Evolutionary conservation across 1,140 invertebrate species (phyloP), one percentile per base, ranked within the genome.

Genomic region (Trachymyrmex cornetzi): DNA sequence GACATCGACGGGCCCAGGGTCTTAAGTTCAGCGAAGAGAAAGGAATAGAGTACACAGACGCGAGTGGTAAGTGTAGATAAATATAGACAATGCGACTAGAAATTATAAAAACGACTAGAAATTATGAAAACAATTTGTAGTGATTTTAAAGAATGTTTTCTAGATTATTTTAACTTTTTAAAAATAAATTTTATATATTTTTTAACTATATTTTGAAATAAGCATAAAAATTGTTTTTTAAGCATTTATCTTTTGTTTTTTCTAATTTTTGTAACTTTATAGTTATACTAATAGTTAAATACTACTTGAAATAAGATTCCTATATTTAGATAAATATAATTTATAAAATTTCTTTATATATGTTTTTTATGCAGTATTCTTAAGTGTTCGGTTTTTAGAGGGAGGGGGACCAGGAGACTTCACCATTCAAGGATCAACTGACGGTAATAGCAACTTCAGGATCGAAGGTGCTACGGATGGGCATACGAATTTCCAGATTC

Each of bases 1-100:
- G 95, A 69, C 93, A 94, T 77, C 92, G 94, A 44, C 91, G 91
- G n/a, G 94, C 95, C 30, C 94, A 95, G 74, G 94, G 95, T 53
- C 89, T 95, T 16, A 94, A 93, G 85, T 94, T 93, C 64, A 95
- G 91, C 75, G 61, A 91, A 48, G 94, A 94, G 44, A 95, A 94
- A 90, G 94, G 94, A 80, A 91, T 95, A 55, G 90, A 95, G 80
- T 95, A 93, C 84, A 93, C 93, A 22, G 93, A 94, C 59, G 93
- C 94, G 72, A 93, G 88, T 85, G 94, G 94, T 95, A 93, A 93
- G 30, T 27, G 55, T n/a, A 57, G 30, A 77, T 71, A 77, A 69
- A 16, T 3, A 30, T 27, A 50, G 53, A 61, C 59, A 79, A 79
- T 71, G 38, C 30, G 30, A 24, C 55, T 11, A 1, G 55, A 38